phyloP scores from a whole-genome alignment of 1,140 invertebrate species.

The Drosophila tani region DNA sequence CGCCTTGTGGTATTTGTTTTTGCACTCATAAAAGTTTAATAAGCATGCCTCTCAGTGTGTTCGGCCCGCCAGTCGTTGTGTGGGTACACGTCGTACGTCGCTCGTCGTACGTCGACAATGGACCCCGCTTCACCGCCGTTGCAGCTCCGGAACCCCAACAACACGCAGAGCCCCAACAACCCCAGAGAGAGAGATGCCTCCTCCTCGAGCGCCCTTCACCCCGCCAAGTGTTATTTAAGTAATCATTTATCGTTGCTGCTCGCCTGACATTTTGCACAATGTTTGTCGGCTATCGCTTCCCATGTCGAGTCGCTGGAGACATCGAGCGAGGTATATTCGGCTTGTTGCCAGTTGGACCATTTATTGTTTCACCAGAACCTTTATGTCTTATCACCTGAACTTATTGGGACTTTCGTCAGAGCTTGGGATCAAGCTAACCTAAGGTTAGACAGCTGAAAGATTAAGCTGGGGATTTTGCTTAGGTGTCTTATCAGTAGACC shows the following conservation, averaged over 20 bases:
- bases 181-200: background rate
- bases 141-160: slow-evolving; percentile 1
- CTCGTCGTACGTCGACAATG: slow-evolving; percentile 31
- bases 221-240: slow-evolving; percentile 51
- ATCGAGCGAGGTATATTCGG: slow-evolving; percentile 6
- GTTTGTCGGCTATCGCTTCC: slow-evolving; percentile 39
- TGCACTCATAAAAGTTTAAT: slow-evolving; percentile 74
- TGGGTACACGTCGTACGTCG: slow-evolving; percentile 27
- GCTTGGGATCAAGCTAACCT: background rate
- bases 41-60: slow-evolving; percentile 41
- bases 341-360: background rate
- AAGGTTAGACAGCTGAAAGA: background rate
- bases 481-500: background rate
- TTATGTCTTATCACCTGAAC: slow-evolving; percentile 1
- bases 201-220: background rate
- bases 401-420: background rate
- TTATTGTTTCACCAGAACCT: background rate
- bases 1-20: slow-evolving; percentile 62
- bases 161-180: slow-evolving; percentile 8
- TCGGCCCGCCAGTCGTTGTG: slow-evolving; percentile 11
- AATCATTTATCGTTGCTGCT: slow-evolving; percentile 62
- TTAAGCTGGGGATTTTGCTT: background rate
- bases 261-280: slow-evolving; percentile 51
- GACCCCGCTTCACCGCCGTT: slow-evolving; percentile 25
- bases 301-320: background rate